These are phyloP conservation scores for Paratilapia polleni DNA, from an alignment of 2,113 vertebrate genomes.

Conservation along the genomic window DNA sequence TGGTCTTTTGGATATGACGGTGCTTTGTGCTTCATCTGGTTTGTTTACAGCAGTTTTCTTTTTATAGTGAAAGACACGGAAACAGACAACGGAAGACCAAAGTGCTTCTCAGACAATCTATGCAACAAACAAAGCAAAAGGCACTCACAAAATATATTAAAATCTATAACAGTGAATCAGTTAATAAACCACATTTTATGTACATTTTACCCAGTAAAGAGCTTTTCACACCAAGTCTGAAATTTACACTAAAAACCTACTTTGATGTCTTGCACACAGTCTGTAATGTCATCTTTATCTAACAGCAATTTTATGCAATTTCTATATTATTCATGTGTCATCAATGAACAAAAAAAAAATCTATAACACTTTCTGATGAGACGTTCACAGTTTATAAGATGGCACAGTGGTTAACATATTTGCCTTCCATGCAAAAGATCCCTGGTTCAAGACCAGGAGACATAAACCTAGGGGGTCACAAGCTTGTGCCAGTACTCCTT, in stretches of 20 bases:
- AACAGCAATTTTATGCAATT: not conserved
- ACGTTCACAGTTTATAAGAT: not conserved
- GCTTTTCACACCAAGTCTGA: conserved; percentile 46
- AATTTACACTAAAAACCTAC: not conserved
- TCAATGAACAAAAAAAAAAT: too few relatives aligned
- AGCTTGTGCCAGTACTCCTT: too few relatives aligned
- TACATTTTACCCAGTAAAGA: not conserved
- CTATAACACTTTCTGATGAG: not conserved
- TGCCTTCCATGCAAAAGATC: not conserved
- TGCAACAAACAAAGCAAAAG: conserved; percentile 21
- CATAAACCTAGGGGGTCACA: not conserved
- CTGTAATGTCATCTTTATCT: not conserved
- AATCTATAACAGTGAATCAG: conserved; percentile 40
- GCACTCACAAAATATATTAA: conserved; percentile 40
- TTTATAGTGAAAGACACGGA: not conserved
- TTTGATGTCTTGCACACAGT: not conserved
- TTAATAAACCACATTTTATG: conserved; percentile 36
- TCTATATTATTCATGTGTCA: too few relatives aligned
- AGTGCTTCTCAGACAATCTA: conserved; percentile 8
- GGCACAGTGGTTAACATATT: not conserved
- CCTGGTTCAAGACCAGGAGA: not conserved
- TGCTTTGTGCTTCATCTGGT: not conserved
- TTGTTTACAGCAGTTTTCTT: not conserved
- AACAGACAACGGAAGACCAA: conserved; percentile 22
- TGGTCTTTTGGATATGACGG: not conserved